Percentiles rank a stretch among this genome's conserved stretches.
Evolutionary conservation across 2,888 invertebrate species (phyloP).

Genomic region (Petrolisthes manimaculis): DNA sequence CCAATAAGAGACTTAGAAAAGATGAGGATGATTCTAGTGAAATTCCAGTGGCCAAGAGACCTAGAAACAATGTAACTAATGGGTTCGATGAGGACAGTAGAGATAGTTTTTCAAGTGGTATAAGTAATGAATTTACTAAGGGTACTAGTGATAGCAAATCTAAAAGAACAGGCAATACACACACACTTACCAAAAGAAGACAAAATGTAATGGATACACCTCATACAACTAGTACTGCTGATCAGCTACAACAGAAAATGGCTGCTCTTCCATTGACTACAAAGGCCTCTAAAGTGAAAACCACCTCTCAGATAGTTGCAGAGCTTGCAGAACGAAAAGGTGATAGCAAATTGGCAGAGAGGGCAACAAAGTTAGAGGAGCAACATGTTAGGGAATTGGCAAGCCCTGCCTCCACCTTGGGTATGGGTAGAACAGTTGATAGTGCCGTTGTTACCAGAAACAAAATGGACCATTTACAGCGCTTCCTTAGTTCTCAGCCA

Average conservation of each 20-base stretch:
- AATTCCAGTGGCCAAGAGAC: conserved; percentile 58
- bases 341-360: conserved; percentile 63
- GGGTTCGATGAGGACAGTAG: conserved; percentile 67
- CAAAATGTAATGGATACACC: conserved; percentile 22
- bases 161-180: conserved; percentile 45
- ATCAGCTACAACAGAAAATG: conserved; percentile 61
- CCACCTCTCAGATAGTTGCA: conserved; percentile 84
- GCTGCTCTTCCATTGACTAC: conserved; percentile 72
- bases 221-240: conserved; percentile 20
- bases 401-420: conserved; percentile 65
- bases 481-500: conserved; percentile 69
- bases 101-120: conserved; percentile 67
- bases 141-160: conserved; percentile 49
- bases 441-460: conserved; percentile 70
- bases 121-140: conserved; percentile 58
- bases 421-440: conserved; percentile 49
- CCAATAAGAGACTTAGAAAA: conserved; percentile 60
- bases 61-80: conserved; percentile 62
- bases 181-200: conserved; percentile 43
- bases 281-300: conserved; percentile 78
- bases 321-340: conserved; percentile 73
- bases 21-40: conserved; percentile 60
- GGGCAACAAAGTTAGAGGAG: conserved; percentile 64
- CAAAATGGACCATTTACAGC: conserved; percentile 70
- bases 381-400: conserved; percentile 59